Conservation (phyloP, 2,113 vertebrate species). For the Psilopogon haemacephalus region DNA sequence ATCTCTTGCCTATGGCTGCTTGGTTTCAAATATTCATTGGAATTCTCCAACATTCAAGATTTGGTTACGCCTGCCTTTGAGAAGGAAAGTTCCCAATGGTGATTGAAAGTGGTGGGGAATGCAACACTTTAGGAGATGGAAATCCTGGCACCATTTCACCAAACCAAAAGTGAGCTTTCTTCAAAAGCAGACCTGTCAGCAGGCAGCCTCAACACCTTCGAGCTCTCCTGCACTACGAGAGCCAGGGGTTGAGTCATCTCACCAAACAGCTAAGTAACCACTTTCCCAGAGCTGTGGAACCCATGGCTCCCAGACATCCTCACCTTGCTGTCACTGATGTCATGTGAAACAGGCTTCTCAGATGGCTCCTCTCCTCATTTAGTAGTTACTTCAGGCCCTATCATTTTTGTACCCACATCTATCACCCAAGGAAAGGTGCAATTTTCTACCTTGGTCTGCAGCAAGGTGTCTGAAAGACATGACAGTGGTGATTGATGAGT, state of each 20-base stretch:
- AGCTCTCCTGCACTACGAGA: neutral
- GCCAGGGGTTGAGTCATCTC: neutral
- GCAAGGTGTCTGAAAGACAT: slow-evolving; percentile 1
- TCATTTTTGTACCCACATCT: neutral
- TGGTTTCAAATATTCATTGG: neutral
- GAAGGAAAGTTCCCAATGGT: neutral
- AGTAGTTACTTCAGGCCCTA: slow-evolving; percentile 5
- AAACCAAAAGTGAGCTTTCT: neutral
- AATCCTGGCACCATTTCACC: neutral
- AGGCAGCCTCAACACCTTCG: neutral
- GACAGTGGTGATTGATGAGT: slow-evolving; percentile 36
- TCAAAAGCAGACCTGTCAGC: neutral
- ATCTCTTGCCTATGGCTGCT: neutral
- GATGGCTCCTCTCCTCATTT: neutral
- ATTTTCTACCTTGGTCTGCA: neutral
- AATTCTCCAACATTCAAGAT: neutral
- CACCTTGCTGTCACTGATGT: neutral
- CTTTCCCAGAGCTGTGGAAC: slow-evolving; percentile 5
- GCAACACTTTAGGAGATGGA: neutral
- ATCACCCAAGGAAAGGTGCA: neutral
- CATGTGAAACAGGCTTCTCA: neutral
- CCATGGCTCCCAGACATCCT: neutral
- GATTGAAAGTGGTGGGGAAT: neutral
- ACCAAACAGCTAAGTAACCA: neutral
- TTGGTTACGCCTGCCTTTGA: neutral